These are phyloP conservation scores for Paguma larvata DNA, from an alignment of 2,797 vertebrate genomes.

Conservation along the genomic window DNA sequence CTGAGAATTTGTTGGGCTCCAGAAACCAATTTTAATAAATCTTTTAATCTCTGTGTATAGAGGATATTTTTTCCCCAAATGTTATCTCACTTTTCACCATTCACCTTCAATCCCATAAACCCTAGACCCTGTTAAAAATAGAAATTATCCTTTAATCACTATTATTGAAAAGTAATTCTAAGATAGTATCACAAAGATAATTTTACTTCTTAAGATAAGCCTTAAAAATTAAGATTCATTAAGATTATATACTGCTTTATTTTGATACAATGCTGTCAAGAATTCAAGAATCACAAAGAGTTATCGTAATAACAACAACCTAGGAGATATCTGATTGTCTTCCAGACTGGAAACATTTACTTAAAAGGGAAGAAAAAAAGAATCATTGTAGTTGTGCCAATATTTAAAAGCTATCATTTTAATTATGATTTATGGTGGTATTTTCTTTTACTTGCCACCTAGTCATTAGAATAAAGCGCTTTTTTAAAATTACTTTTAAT, in stretches of 20 bases:
- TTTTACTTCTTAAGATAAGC: constrained; percentile 19
- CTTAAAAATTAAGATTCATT: constrained; percentile 50
- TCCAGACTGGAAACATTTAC: constrained; percentile 47
- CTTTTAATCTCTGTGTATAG: constrained; percentile 29
- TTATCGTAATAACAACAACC: constrained; percentile 5
- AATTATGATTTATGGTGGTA: constrained; percentile 30
- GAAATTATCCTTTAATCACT: not conserved
- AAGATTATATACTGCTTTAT: constrained; percentile 50
- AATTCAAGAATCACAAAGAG: constrained; percentile 57
- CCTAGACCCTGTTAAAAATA: not conserved
- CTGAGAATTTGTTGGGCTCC: not conserved
- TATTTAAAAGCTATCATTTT: constrained; percentile 61
- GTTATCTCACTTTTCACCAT: constrained; percentile 27
- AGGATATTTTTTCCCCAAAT: not conserved
- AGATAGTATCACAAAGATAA: not conserved
- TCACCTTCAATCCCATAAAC: not conserved
- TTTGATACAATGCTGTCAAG: constrained; percentile 63
- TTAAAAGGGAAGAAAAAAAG: not conserved
- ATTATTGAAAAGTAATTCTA: not conserved
- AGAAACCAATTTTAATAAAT: constrained; percentile 14
- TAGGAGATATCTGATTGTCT: constrained; percentile 24
- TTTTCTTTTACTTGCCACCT: constrained; percentile 63
- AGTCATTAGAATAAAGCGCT: constrained; percentile 40
- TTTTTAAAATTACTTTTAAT: not conserved
- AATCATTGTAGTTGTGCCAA: constrained; percentile 14